Evolutionary conservation across 2,797 vertebrate species (phyloP).

Genomic region (Chiloscyllium punctatum): DNA sequence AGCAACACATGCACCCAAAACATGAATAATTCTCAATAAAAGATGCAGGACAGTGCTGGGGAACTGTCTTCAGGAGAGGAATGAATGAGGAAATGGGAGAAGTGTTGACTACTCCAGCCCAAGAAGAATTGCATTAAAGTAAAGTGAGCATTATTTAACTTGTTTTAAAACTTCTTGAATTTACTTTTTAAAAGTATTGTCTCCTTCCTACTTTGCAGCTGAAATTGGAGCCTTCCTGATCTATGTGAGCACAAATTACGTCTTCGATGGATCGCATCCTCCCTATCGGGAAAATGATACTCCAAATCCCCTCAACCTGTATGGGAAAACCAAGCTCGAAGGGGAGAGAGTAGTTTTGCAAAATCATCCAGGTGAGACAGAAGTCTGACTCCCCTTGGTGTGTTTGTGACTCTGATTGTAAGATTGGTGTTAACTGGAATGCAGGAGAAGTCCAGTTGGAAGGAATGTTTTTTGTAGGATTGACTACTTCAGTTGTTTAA

Average conservation of each 20-base stretch:
- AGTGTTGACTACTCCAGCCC: neutral
- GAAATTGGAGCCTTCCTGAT: slow-evolving; percentile 71
- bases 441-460: neutral
- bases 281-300: slow-evolving; percentile 83
- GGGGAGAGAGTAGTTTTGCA: slow-evolving; percentile 79
- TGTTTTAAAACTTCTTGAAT: neutral
- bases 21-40: neutral
- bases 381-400: too few relatives aligned
- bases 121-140: neutral
- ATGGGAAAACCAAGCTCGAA: slow-evolving; percentile 87
- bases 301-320: slow-evolving; percentile 82
- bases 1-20: neutral
- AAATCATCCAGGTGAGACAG: slow-evolving; percentile 73
- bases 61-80: neutral
- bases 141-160: neutral
- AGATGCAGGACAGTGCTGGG: neutral
- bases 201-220: slow-evolving; percentile 51
- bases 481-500: neutral
- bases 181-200: neutral
- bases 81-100: neutral
- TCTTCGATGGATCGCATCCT: slow-evolving; percentile 87
- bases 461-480: neutral
- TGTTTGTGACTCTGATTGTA: neutral
- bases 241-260: slow-evolving; percentile 92
- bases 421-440: neutral